Conservation (phyloP, 37 sponge, comb jelly and placozoan species). For the Aphrocallistes beatrix region DNA sequence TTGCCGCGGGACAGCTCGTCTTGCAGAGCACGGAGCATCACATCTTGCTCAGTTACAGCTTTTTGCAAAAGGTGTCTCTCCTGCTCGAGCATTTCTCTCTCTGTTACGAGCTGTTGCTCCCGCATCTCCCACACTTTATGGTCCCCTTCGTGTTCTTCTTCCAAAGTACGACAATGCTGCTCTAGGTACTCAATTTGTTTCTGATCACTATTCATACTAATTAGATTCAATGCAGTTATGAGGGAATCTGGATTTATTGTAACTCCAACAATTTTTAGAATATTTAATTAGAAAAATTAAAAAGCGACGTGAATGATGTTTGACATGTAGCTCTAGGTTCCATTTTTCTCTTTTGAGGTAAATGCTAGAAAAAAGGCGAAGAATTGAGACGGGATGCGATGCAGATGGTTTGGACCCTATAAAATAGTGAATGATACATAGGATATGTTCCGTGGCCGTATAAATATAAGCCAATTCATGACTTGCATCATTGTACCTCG, state of each 20-base stretch:
- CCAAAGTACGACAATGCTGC: neutral
- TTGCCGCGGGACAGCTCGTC: neutral
- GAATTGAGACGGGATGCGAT: no score
- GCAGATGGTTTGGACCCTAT: no score
- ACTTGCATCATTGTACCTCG: conserved; percentile 12
- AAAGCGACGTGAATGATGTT: no score
- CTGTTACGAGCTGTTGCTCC: neutral
- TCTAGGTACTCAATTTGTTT: neutral
- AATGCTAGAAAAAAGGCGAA: no score
- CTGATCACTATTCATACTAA: neutral
- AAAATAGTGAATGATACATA: no score
- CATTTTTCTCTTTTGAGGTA: no score
- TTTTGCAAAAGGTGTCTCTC: neutral
- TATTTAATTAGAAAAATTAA: no score
- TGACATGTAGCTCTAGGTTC: no score
- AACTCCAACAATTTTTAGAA: no score
- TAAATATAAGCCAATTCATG: neutral
- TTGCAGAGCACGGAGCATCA: neutral
- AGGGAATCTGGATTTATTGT: no score
- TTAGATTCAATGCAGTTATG: no score
- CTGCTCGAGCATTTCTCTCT: neutral
- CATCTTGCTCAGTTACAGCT: neutral
- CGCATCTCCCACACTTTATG: conserved; percentile 1
- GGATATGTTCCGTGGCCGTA: neutral
- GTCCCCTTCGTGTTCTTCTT: neutral